Conservation (phyloP, 2,888 invertebrate species). For the Uloborus plumipes region DNA sequence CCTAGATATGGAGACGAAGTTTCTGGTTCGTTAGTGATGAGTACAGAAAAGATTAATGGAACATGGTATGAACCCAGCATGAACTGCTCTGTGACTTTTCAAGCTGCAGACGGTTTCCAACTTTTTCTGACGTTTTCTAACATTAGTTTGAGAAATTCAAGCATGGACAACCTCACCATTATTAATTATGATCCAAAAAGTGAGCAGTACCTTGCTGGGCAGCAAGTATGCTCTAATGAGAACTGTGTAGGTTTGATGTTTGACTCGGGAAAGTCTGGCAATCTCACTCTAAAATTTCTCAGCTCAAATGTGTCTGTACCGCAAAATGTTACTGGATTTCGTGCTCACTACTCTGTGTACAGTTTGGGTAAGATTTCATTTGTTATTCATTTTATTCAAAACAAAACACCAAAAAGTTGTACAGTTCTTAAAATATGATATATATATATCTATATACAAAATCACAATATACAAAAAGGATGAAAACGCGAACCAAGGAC, state of each 20-base stretch:
- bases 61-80: slow-evolving; percentile 43
- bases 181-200: slow-evolving; percentile 12
- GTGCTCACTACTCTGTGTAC: slow-evolving; percentile 51
- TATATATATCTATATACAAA: no score
- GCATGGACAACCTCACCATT: slow-evolving; percentile 49
- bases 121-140: slow-evolving; percentile 49
- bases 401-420: no score
- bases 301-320: slow-evolving; percentile 55
- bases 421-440: no score
- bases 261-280: slow-evolving; percentile 45
- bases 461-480: no score
- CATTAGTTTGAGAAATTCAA: slow-evolving; percentile 51
- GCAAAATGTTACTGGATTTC: slow-evolving; percentile 52
- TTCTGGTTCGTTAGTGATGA: slow-evolving; percentile 30
- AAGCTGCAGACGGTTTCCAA: slow-evolving; percentile 17
- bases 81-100: slow-evolving; percentile 48
- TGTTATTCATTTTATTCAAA: not conserved
- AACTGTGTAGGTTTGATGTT: slow-evolving; percentile 57
- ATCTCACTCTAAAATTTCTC: slow-evolving; percentile 49
- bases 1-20: slow-evolving; percentile 23
- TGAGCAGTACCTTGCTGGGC: slow-evolving; percentile 27
- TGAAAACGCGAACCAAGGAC: no score
- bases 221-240: slow-evolving; percentile 55
- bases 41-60: slow-evolving; percentile 5
- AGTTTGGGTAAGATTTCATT: slow-evolving; percentile 36